phyloP scores from a whole-genome alignment of 2,888 invertebrate genomes.

The Stomorhina lunata region DNA sequence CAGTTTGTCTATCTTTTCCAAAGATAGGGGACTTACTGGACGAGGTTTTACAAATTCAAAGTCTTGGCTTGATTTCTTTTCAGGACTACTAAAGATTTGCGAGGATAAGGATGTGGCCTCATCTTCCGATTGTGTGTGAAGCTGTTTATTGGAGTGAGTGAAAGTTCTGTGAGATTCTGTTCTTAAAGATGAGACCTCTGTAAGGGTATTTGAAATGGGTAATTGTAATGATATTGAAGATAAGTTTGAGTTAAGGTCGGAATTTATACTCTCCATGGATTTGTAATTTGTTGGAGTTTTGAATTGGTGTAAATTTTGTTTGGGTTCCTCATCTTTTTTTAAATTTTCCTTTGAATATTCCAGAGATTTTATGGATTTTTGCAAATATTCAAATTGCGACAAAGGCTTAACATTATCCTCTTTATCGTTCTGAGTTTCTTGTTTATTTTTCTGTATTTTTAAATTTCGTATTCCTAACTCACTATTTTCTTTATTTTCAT shows the following conservation, averaged over 20 bases:
- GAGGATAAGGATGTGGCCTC: constrained; percentile 73
- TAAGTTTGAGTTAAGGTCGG: constrained; percentile 71
- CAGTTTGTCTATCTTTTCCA: constrained; percentile 70
- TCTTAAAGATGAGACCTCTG: constrained; percentile 69
- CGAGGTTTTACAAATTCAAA: constrained; percentile 52
- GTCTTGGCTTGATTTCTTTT: constrained; percentile 65
- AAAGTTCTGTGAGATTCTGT: constrained; percentile 58
- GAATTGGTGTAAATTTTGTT: neutral
- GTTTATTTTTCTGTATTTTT: neutral
- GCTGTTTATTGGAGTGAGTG: constrained; percentile 3
- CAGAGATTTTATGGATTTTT: neutral
- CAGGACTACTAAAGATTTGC: constrained; percentile 72
- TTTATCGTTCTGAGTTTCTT: neutral
- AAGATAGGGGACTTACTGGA: constrained; percentile 71
- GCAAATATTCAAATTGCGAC: neutral
- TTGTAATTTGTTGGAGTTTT: constrained; percentile 13
- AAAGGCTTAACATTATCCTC: neutral
- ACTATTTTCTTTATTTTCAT: neutral
- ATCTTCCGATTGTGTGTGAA: constrained; percentile 56
- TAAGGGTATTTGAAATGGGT: constrained; percentile 70
- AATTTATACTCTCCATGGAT: constrained; percentile 58
- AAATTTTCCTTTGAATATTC: neutral
- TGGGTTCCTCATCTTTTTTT: constrained; percentile 17
- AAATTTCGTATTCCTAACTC: too few species aligned
- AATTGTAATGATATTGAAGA: constrained; percentile 71